A percentile compares a stretch with the other conserved stretches of the same genome.
Conservation (phyloP, 2,797 vertebrate species). For the Lophius americanus region DNA sequence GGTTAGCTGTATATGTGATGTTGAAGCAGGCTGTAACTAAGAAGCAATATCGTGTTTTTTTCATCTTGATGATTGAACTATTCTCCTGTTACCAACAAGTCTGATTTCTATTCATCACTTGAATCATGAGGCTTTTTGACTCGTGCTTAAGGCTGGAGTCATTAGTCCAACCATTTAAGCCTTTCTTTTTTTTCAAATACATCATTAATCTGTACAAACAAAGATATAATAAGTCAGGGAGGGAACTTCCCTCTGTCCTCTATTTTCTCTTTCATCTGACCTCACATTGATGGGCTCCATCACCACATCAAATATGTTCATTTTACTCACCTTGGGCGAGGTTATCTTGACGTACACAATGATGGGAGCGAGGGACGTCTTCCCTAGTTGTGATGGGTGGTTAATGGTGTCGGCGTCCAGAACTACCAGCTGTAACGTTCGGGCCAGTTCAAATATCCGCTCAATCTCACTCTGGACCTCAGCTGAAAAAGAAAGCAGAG, state of each 20-base stretch:
- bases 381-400: constrained; percentile 95
- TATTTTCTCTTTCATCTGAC: background rate
- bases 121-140: constrained; percentile 43
- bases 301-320: background rate
- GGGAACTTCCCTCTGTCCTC: background rate
- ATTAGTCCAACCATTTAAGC: constrained; percentile 51
- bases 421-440: constrained; percentile 95
- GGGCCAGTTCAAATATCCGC: constrained; percentile 96
- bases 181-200: constrained; percentile 19
- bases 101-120: constrained; percentile 44
- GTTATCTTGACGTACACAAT: constrained; percentile 98
- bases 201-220: constrained; percentile 28
- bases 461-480: constrained; percentile 99
- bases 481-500: constrained; percentile 75
- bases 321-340: constrained; percentile 90
- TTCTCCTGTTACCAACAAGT: constrained; percentile 43
- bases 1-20: constrained; percentile 8
- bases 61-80: constrained; percentile 33
- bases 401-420: constrained; percentile 98
- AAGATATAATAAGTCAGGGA: constrained; percentile 13
- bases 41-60: constrained; percentile 41
- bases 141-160: constrained; percentile 56
- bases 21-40: constrained; percentile 9
- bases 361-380: constrained; percentile 97
- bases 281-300: background rate